phyloP scores from a whole-genome alignment of 2,797 vertebrate species.

The Lates japonicus region DNA sequence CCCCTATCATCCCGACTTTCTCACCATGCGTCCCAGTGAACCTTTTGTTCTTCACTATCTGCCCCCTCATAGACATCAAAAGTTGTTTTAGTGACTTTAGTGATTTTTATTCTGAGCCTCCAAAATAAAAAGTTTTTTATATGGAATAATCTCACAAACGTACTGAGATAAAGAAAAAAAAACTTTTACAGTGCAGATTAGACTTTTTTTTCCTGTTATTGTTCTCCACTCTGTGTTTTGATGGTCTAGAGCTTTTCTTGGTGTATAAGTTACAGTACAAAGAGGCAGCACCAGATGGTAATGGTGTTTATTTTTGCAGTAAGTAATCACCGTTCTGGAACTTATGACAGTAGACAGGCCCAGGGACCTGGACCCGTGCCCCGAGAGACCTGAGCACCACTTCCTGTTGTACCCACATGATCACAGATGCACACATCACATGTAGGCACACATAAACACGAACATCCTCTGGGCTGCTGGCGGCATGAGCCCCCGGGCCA shows the following conservation, averaged over 20 bases:
- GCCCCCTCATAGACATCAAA: slow-evolving; percentile 28
- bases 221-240: slow-evolving; percentile 77
- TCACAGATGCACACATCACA: slow-evolving; percentile 49
- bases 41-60: slow-evolving; percentile 56
- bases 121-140: slow-evolving; percentile 23
- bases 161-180: slow-evolving; percentile 12
- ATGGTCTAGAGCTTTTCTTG: slow-evolving; percentile 85
- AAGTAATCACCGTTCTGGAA: slow-evolving; percentile 83
- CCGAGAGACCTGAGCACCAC: slow-evolving; percentile 75
- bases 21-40: slow-evolving; percentile 49
- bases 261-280: slow-evolving; percentile 80
- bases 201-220: slow-evolving; percentile 61
- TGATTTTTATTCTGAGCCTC: slow-evolving; percentile 17
- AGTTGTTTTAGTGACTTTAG: slow-evolving; percentile 9
- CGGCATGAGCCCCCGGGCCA: slow-evolving; percentile 61
- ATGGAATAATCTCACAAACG: slow-evolving; percentile 12
- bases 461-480: slow-evolving; percentile 62
- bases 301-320: slow-evolving; percentile 86
- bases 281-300: slow-evolving; percentile 82
- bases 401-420: slow-evolving; percentile 74
- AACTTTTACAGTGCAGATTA: slow-evolving; percentile 26
- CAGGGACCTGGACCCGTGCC: slow-evolving; percentile 78
- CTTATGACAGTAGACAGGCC: slow-evolving; percentile 80
- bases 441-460: slow-evolving; percentile 53
- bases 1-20: slow-evolving; percentile 57